phyloP scores from a whole-genome alignment of 2,888 invertebrate species.

The Phorcus lineatus region DNA sequence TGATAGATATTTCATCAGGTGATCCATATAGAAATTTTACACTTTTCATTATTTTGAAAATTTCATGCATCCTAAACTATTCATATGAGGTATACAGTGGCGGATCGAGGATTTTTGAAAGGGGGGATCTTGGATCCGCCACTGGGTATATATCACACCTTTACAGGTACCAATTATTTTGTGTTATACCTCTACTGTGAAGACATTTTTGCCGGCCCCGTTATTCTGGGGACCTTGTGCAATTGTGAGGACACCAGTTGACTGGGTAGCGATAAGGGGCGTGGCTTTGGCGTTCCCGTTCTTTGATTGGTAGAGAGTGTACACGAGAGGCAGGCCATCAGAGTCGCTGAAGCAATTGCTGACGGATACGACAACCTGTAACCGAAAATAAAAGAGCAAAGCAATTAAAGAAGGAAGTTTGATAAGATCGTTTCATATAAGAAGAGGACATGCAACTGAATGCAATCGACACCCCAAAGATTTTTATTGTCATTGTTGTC shows the following conservation, averaged over 20 bases:
- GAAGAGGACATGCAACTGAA: too few species aligned
- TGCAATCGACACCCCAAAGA: too few species aligned
- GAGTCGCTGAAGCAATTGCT: constrained; percentile 17
- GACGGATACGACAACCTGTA: not conserved
- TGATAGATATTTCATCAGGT: too few species aligned
- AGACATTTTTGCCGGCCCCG: not conserved
- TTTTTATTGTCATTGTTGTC: too few species aligned
- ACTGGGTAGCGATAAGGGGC: not conserved
- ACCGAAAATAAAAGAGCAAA: not conserved
- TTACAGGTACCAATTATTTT: too few species aligned
- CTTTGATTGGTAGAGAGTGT: not conserved
- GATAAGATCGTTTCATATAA: not conserved
- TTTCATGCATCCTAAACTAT: too few species aligned
- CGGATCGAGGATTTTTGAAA: too few species aligned
- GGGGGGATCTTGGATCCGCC: too few species aligned
- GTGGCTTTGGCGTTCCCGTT: not conserved
- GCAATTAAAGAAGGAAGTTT: not conserved
- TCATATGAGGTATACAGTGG: too few species aligned
- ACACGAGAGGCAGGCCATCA: constrained; percentile 10
- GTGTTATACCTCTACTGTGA: constrained; percentile 8
- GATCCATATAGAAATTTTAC: too few species aligned
- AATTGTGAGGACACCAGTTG: not conserved
- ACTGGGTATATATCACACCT: too few species aligned
- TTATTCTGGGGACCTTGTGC: not conserved
- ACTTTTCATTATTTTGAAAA: too few species aligned